Evolutionary conservation across 2,797 vertebrate genomes (phyloP), one percentile per base, ranked within the genome.

Genomic region (Chaetodon trifasciatus): DNA sequence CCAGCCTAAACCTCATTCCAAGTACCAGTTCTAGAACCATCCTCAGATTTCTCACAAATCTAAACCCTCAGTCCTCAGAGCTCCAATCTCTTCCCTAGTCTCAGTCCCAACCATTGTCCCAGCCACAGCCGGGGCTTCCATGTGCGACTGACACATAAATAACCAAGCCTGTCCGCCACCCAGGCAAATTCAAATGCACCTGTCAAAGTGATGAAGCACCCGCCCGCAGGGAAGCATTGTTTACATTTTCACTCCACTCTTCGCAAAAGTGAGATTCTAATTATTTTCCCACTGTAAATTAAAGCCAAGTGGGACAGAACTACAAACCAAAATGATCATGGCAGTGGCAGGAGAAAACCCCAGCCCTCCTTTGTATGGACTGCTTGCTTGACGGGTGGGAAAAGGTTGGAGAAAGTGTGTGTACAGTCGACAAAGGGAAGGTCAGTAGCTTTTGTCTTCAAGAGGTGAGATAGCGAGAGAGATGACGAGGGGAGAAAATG

Each of bases 171-270:
- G 96, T 97, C 97, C 96, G 96, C 97, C 97, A 97, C 97, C 97
- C 97, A 97, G 96, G 96, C 96, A 98, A 99, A 99, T 99, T 99
- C 98, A 99, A 99, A 99, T 98, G 97, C 96, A 98, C 97, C 98
- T 98, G 98, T 99, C 98, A 99, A 97, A 93, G 97, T 99, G 98
- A 99, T 98, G 96, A 99, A 99, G 97, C 96, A 98, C 97, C 97
- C 96, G 97, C 98, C 98, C 97, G 97, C 96, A 97, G 97, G 98
- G 97, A 97, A 97, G 97, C 97, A 98, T 98, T 99, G 98, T 99
- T 99, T 99, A 99, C 98, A 99, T 98, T 99, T 99, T 98, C 97
- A 97, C 97, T 98, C 96, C 96, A 97, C 97, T 98, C 97, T 97
- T 97, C 94, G 96, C 95, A 97, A 98, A 98, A 98, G 97, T 97